Base-by-base conservation (phyloP, 2,888 invertebrate genomes). In the Lithophane semibrunnea region DNA sequence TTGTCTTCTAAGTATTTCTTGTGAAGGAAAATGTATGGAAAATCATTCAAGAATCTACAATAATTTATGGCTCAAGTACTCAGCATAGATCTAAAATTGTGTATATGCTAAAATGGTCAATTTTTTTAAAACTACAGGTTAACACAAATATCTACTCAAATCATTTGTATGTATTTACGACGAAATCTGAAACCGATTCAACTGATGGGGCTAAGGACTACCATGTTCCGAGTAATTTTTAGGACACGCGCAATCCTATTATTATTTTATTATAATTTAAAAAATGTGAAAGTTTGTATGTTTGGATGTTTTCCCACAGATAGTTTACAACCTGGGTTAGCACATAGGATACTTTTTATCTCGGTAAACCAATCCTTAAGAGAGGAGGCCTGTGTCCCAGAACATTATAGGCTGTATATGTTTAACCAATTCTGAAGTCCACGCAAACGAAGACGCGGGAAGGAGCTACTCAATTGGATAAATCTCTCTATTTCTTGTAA, bases 121-220 rank as follows among this genome's bases (percentile, higher is more conserved):
- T 18, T 29, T 60, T 29, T 61, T 61, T 79, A 81, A 72, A 81
- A 65, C 49, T n/a, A 63, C n/a, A 54, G 12, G 63, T 85, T 81
- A 64, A 70, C 29, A 66, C 52, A 63, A 80, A 73, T 73, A 60
- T 12, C 42, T 42, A 47, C 67, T 85, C 47, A 68, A 82, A 68
- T 56, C 2, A 10, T 68, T 69, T 75, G 2, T 56, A 56, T 18
- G 7, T 63, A 56, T 49, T 24, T 42, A 42, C 13, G 47, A 24
- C 16, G 24, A 37, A 66, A 70, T 29, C 49, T 52, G 24, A 58
- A 65, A 79, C 52, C 82, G 24, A 80, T 70, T 60, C 18, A 67
- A 54, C 16, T 13, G 24, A 73, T 58, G 42, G n/a, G 37, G 13
- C 18, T 60, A 69, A 67, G 70, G 54, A 18, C 64, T 7, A 67